Base-by-base conservation (phyloP, 2,113 vertebrate genomes). In the Lepisosteus osseus region DNA sequence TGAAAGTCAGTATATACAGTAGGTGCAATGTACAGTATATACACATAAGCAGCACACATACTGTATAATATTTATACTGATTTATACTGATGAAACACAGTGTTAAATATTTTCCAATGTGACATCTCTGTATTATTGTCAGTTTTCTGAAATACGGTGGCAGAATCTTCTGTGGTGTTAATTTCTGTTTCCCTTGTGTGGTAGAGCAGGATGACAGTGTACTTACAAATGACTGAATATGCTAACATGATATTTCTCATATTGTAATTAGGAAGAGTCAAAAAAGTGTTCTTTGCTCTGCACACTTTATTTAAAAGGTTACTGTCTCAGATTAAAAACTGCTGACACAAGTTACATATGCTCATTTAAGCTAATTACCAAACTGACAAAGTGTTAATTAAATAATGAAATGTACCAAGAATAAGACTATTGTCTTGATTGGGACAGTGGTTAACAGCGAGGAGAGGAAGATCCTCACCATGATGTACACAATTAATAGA, bases 281-380 rank as follows among this genome's bases (percentile, higher is more conserved):
- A 68, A 64, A 64, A 72, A 7, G 68, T 68, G 51, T 75, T 75
- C 68, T 75, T 67, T 67, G 54, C 73, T 45, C 67, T n/a, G 51
- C 59, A 17, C 41, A 65, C 71, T 70, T 75, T 65, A 65, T 70
- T 75, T 61, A 70, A 75, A 75, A 75, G 73, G 73, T 65, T 72
- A 65, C 57, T 67, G 62, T 66, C 73, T 71, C 73, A 41, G 68
- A 75, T 75, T 75, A 75, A 75, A 75, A 75, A 70, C 73, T 70
- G 73, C 73, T 81, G 75, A 80, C 54, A 83, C 72, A 87, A 83
- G 80, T 86, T 91, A 76, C 80, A 78, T 88, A 83, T 88, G 84
- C 83, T 87, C 89, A 89, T 92, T 85, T 89, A 86, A 91, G 83
- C 84, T 89, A 89, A 89, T 90, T 90, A 84, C 85, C 83, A 84